phyloP scores from a whole-genome alignment of 2,797 vertebrate species.

The Bradypodion ventrale region DNA sequence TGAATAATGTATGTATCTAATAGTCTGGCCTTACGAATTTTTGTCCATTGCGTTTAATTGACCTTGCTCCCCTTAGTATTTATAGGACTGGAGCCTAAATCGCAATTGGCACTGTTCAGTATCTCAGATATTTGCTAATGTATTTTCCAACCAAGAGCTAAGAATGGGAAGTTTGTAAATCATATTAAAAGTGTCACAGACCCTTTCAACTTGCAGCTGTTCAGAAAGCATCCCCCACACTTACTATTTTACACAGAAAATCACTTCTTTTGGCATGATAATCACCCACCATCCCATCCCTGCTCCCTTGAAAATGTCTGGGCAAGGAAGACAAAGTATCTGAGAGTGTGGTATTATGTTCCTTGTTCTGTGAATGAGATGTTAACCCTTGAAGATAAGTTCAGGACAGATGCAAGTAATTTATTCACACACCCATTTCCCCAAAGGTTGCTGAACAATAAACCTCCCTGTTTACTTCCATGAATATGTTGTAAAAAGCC shows the following conservation, averaged over 20 bases:
- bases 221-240: background rate
- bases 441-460: slow-evolving; percentile 6
- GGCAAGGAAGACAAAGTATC: background rate
- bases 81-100: background rate
- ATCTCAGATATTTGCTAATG: background rate
- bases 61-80: background rate
- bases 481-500: background rate
- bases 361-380: background rate
- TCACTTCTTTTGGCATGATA: background rate
- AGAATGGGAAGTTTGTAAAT: background rate
- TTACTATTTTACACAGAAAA: background rate
- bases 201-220: background rate
- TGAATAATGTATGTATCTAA: background rate
- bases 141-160: background rate
- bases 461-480: background rate
- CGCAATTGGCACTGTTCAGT: background rate
- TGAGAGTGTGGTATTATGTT: background rate
- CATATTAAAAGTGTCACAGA: background rate
- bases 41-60: background rate
- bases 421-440: background rate
- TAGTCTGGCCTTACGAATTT: background rate
- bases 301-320: background rate
- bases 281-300: background rate
- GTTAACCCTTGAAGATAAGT: background rate
- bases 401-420: background rate